These are phyloP conservation scores for Plutella xylostella DNA, from an alignment of 2,888 invertebrate genomes.

Conservation along the genomic window DNA sequence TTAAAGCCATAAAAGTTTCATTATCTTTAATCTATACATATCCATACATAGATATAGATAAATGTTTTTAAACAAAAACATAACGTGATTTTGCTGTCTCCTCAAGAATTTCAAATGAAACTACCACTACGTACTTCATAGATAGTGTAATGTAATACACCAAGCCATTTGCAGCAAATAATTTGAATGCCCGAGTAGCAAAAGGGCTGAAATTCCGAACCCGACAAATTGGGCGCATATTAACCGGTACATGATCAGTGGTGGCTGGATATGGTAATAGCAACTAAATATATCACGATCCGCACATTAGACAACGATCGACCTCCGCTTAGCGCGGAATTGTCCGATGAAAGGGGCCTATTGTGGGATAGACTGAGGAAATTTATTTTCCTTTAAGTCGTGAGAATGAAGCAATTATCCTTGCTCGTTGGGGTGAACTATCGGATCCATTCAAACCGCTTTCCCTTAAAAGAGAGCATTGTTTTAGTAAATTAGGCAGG, in stretches of 20 bases:
- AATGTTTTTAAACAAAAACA: no score
- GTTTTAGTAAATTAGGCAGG: no score
- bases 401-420: constrained; percentile 55
- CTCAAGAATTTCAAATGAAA: no score
- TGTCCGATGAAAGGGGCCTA: constrained; percentile 51
- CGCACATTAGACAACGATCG: constrained; percentile 46
- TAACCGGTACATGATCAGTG: background rate
- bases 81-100: no score
- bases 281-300: constrained; percentile 52
- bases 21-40: background rate
- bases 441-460: no score
- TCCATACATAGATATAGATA: no score
- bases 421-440: constrained; percentile 36
- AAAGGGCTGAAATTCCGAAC: background rate
- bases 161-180: no score
- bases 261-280: constrained; percentile 28
- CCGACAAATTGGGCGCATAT: constrained; percentile 16
- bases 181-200: no score
- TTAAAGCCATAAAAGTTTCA: constrained; percentile 13
- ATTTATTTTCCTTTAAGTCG: constrained; percentile 47
- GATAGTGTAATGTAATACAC: no score
- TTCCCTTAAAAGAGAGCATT: no score
- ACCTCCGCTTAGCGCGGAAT: constrained; percentile 45
- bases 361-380: constrained; percentile 46
- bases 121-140: no score